These are phyloP conservation scores for Spodoptera frugiperda DNA, from an alignment of 1,140 invertebrate species.

Conservation along the genomic window DNA sequence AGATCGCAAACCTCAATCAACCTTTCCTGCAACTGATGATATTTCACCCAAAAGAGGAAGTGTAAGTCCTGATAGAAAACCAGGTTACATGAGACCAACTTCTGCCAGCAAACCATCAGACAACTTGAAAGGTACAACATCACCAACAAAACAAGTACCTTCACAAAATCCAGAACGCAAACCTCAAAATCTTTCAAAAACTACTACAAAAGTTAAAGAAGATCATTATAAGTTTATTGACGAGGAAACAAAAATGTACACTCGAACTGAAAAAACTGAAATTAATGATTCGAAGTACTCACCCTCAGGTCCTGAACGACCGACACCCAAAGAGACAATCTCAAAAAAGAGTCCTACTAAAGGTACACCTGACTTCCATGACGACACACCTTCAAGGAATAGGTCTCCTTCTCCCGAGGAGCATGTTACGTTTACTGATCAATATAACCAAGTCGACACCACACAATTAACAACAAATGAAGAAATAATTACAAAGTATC, in stretches of 20 bases:
- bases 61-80: constrained; percentile 59
- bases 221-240: constrained; percentile 75
- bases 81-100: constrained; percentile 71
- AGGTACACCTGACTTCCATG: constrained; percentile 35
- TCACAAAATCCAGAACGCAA: constrained; percentile 53
- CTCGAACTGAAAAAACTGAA: constrained; percentile 53
- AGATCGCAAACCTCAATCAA: constrained; percentile 23
- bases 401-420: constrained; percentile 51
- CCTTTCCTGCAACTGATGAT: constrained; percentile 8
- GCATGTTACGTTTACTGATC: constrained; percentile 46
- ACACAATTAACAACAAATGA: constrained; percentile 23
- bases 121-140: constrained; percentile 26
- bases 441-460: constrained; percentile 9
- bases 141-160: constrained; percentile 27
- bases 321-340: constrained; percentile 43
- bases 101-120: constrained; percentile 55
- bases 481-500: constrained; percentile 16
- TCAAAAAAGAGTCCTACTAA: constrained; percentile 40
- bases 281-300: constrained; percentile 7
- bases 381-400: not conserved
- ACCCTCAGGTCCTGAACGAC: not conserved
- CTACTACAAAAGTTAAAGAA: constrained; percentile 59
- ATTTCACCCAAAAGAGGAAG: constrained; percentile 33
- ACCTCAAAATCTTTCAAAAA: constrained; percentile 38
- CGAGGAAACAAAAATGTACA: constrained; percentile 77